Evolutionary conservation across 2,797 vertebrate genomes (phyloP).

Genomic region (Choloepus didactylus): DNA sequence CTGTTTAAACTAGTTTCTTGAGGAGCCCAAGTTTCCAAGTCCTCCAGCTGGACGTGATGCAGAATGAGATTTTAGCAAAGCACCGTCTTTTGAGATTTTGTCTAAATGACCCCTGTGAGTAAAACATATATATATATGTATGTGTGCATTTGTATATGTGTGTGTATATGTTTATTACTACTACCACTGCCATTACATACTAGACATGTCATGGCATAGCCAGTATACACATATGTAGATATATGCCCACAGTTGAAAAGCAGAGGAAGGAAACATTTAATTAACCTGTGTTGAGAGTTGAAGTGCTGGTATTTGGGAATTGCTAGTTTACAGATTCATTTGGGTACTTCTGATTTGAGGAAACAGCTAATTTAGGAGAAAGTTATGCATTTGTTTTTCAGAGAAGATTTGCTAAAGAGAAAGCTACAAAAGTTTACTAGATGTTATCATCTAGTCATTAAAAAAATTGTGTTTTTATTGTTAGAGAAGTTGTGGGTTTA

Average conservation of each 20-base stretch:
- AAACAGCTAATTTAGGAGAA: constrained; percentile 23
- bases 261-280: background rate
- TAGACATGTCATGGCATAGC: background rate
- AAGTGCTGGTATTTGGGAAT: background rate
- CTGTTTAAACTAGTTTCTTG: background rate
- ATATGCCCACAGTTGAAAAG: background rate
- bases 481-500: no score
- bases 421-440: background rate
- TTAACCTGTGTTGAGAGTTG: background rate
- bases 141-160: background rate
- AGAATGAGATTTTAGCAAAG: constrained; percentile 22
- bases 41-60: background rate
- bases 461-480: background rate
- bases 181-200: background rate
- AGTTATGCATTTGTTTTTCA: constrained; percentile 5
- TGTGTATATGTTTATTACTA: background rate
- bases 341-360: constrained; percentile 16
- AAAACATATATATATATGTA: background rate
- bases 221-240: background rate
- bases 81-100: background rate
- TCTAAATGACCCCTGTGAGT: background rate
- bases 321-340: background rate
- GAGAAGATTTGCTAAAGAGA: constrained; percentile 9
- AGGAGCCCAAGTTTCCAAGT: background rate
- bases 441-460: background rate